Percentiles rank a stretch among this genome's conserved stretches.
phyloP scores from a whole-genome alignment of 92 coral and sea anemone genomes.

The Phymanthus crucifer region DNA sequence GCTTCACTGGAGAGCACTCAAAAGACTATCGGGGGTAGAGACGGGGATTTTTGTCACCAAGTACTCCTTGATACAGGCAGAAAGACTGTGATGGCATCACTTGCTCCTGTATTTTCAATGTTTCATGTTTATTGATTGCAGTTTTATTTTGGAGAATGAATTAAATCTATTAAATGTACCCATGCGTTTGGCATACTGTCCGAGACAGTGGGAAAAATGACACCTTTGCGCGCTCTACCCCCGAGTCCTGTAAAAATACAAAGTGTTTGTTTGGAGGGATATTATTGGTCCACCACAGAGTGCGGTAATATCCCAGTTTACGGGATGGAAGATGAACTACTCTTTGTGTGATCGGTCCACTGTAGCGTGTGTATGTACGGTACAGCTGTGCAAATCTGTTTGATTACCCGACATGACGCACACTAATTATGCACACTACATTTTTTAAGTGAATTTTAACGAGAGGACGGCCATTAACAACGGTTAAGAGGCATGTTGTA shows the following conservation, averaged over 20 bases:
- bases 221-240: no score
- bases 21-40: constrained; percentile 60
- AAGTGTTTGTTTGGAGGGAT: background rate
- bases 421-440: background rate
- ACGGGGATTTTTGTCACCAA: constrained; percentile 76
- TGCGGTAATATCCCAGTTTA: background rate
- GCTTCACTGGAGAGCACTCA: constrained; percentile 96
- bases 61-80: constrained; percentile 78
- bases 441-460: background rate
- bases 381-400: no score
- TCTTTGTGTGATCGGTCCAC: background rate
- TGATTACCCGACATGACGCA: background rate
- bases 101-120: background rate
- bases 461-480: background rate
- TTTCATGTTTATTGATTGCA: background rate
- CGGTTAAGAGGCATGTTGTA: no score
- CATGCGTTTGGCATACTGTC: no score
- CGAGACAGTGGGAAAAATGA: no score
- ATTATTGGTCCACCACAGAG: background rate
- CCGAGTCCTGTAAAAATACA: background rate
- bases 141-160: no score
- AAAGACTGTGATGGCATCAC: constrained; percentile 16
- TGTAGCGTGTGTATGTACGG: no score
- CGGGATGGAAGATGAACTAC: background rate
- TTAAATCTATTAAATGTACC: no score